phyloP scores from a whole-genome alignment of 2,888 invertebrate genomes.

The Polia nebulosa region DNA sequence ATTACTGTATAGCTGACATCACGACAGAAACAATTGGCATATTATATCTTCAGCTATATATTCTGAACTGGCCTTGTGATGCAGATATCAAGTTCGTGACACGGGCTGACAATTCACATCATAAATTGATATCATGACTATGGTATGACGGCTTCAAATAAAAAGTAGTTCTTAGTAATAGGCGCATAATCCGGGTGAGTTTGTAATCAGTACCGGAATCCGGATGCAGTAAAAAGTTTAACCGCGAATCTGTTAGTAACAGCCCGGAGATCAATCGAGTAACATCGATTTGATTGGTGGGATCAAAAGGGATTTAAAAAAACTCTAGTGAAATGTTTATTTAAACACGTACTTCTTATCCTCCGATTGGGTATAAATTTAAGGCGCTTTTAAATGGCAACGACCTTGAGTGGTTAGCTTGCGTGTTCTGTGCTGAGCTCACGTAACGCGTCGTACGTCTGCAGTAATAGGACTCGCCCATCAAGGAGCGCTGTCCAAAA shows the following conservation, averaged over 20 bases:
- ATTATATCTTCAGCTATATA: slow-evolving; percentile 38
- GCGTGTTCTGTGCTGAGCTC: too few species aligned
- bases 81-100: slow-evolving; percentile 59
- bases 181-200: slow-evolving; percentile 35
- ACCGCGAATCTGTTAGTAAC: neutral
- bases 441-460: too few species aligned
- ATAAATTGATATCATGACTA: slow-evolving; percentile 33
- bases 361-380: too few species aligned
- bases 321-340: neutral
- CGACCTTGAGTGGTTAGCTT: too few species aligned
- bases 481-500: too few species aligned
- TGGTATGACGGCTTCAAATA: slow-evolving; percentile 34
- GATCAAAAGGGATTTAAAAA: too few species aligned
- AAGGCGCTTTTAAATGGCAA: too few species aligned
- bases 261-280: too few species aligned
- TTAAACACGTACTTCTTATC: neutral
- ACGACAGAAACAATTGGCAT: slow-evolving; percentile 29
- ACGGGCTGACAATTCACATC: slow-evolving; percentile 37
- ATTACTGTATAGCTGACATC: slow-evolving; percentile 44
- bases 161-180: slow-evolving; percentile 46
- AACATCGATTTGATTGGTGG: too few species aligned
- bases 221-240: slow-evolving; percentile 26
- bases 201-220: slow-evolving; percentile 42
- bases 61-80: slow-evolving; percentile 55
- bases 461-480: too few species aligned